Percentiles rank a stretch among this genome's conserved stretches.
These are phyloP conservation scores for Sinocyclocheilus maitianheensis DNA, from an alignment of 2,113 vertebrate genomes.

Conservation along the genomic window DNA sequence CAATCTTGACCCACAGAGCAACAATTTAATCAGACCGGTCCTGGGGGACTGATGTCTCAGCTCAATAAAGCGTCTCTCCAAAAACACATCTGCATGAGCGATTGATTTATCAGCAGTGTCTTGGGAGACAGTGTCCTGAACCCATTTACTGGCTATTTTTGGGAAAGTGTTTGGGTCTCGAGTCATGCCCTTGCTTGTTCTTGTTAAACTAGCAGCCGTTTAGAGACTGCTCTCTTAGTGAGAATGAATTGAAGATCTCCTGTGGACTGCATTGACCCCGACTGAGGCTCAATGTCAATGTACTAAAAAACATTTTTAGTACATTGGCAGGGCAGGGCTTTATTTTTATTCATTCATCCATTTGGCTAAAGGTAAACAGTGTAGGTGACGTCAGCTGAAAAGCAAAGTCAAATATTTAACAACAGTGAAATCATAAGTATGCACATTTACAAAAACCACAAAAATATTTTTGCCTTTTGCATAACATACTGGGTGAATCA, in stretches of 20 bases:
- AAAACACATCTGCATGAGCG: not conserved
- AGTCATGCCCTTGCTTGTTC: not conserved
- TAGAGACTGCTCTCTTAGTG: not conserved
- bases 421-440: not conserved
- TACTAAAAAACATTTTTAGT: not conserved
- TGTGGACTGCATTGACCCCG: not conserved
- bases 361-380: not conserved
- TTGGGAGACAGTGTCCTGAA: not conserved
- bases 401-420: not conserved
- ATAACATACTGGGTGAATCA: not conserved
- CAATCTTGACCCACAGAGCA: not conserved
- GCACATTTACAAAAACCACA: not conserved
- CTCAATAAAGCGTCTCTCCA: not conserved
- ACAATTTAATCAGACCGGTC: not conserved
- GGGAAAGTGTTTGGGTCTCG: slow-evolving; percentile 22
- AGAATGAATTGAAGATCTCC: slow-evolving; percentile 5
- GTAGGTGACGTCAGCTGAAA: not conserved
- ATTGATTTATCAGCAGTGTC: not conserved
- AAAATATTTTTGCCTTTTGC: not conserved
- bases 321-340: not conserved
- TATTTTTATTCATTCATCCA: not conserved
- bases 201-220: not conserved
- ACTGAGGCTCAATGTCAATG: not conserved
- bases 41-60: not conserved
- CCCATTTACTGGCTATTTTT: not conserved